A percentile compares a stretch with the other conserved stretches of the same genome.
phyloP scores from a whole-genome alignment of 2,888 invertebrate species.

The Idaea dimidiata region DNA sequence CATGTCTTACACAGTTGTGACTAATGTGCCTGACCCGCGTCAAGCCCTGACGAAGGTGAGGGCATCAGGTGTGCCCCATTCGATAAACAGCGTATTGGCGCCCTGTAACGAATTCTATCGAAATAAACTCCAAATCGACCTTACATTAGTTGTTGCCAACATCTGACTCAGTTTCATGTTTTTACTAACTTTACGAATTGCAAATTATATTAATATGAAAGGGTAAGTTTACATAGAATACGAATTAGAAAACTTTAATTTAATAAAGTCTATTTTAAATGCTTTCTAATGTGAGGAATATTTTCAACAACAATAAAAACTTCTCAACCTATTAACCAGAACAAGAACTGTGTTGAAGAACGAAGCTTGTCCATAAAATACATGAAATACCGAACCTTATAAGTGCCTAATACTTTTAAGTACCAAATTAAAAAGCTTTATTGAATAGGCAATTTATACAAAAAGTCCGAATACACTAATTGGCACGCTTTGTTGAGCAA shows the following conservation, averaged over 20 bases:
- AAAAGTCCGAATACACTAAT: constrained; percentile 30
- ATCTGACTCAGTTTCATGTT: constrained; percentile 4
- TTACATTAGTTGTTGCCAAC: constrained; percentile 27
- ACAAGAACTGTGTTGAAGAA: not conserved
- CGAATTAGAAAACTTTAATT: not conserved
- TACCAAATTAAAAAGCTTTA: constrained; percentile 10
- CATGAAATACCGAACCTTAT: constrained; percentile 3
- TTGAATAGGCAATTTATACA: constrained; percentile 15
- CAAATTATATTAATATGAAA: not conserved
- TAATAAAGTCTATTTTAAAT: not conserved
- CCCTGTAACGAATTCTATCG: constrained; percentile 48
- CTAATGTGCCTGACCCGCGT: constrained; percentile 61
- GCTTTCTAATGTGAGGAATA: not conserved
- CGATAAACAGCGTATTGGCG: constrained; percentile 49
- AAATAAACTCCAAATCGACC: constrained; percentile 50
- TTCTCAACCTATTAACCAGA: not conserved
- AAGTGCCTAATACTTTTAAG: constrained; percentile 4
- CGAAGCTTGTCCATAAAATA: not conserved
- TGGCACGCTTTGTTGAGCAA: constrained; percentile 28
- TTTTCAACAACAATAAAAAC: not conserved
- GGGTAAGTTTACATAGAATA: not conserved
- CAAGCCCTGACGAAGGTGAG: constrained; percentile 62
- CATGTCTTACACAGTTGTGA: constrained; percentile 62
- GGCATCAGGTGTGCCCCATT: constrained; percentile 52
- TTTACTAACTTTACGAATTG: constrained; percentile 1